Percentiles rank a stretch among this genome's conserved stretches.
Evolutionary conservation across 2,113 vertebrate species (phyloP).

Genomic region (Scalopus aquaticus): DNA sequence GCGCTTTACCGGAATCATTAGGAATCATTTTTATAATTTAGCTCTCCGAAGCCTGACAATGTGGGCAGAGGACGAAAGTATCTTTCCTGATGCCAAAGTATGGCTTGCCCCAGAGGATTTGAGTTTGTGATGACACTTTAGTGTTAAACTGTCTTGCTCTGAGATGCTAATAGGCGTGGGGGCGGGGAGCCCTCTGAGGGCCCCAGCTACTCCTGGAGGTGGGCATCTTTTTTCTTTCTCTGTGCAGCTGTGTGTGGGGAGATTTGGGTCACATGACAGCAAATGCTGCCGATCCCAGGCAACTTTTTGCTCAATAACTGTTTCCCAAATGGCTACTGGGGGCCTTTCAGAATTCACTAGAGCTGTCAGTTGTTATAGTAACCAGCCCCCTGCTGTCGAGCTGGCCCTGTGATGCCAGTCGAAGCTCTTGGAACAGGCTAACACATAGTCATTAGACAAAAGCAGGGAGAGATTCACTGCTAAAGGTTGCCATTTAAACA

Average conservation of each 20-base stretch:
- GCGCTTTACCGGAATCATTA: too few relatives aligned
- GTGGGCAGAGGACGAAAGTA: neutral
- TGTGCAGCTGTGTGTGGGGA: neutral
- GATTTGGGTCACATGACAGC: neutral
- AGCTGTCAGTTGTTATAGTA: constrained; percentile 76
- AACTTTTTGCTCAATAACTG: constrained; percentile 71
- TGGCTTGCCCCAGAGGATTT: neutral
- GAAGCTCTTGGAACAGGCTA: constrained; percentile 64
- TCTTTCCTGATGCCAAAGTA: neutral
- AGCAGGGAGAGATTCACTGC: constrained; percentile 4
- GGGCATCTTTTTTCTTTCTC: neutral
- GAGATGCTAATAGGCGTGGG: neutral
- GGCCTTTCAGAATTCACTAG: constrained; percentile 70
- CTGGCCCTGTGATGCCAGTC: constrained; percentile 69
- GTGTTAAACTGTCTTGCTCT: neutral
- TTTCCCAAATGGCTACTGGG: constrained; percentile 73
- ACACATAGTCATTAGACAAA: constrained; percentile 67
- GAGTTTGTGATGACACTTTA: neutral
- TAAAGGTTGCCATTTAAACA: constrained; percentile 16
- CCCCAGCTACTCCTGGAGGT: constrained; percentile 29
- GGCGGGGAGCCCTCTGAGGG: neutral
- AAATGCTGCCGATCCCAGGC: neutral
- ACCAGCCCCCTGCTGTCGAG: constrained; percentile 72
- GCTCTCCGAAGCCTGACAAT: neutral
- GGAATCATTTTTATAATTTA: constrained; percentile 20